A percentile compares a stretch with the other conserved stretches of the same genome.
These are phyloP conservation scores for Noctua pronuba DNA, from an alignment of 2,888 invertebrate genomes.

Conservation along the genomic window DNA sequence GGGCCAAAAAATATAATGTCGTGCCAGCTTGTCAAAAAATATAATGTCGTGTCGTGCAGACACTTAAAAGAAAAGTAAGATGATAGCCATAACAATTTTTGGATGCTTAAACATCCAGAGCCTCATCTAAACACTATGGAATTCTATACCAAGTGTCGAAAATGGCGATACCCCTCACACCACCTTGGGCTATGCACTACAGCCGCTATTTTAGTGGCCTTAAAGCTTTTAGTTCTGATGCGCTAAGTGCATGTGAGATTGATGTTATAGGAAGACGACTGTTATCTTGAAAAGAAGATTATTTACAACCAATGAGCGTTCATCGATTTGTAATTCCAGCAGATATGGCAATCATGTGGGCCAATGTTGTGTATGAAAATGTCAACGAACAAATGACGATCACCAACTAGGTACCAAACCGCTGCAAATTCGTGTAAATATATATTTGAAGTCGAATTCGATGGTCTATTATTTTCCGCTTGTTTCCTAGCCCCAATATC, in stretches of 20 bases:
- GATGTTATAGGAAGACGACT: background rate
- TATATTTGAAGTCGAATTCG: background rate
- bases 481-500: slow-evolving; percentile 34
- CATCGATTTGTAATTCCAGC: background rate
- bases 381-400: background rate
- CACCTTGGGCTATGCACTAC: background rate
- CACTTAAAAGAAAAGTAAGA: too few relatives aligned
- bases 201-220: background rate
- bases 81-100: too few relatives aligned
- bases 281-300: background rate
- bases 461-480: background rate
- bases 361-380: background rate
- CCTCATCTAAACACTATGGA: background rate
- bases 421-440: background rate
- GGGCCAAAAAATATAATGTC: background rate
- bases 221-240: background rate
- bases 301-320: background rate
- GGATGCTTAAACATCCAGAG: too few relatives aligned
- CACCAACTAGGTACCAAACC: background rate
- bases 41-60: background rate
- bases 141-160: background rate
- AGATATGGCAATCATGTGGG: too few relatives aligned
- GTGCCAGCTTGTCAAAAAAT: too few relatives aligned
- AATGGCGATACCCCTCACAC: background rate
- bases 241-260: slow-evolving; percentile 11